Evolutionary conservation across 2,888 invertebrate species (phyloP).

Genomic region (Blera fallax): DNA sequence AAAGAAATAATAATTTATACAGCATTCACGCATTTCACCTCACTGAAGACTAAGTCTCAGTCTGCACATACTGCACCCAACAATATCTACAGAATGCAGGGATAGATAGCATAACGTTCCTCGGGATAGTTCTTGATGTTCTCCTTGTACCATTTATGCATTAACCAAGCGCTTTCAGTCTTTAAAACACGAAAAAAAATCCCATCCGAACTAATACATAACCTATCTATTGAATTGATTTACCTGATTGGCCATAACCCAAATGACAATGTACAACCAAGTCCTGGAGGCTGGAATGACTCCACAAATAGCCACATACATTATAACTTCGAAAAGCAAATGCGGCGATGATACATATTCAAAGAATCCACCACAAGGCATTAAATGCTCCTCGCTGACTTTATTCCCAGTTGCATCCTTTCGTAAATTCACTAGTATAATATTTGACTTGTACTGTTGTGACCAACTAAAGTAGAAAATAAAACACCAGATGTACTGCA

Average conservation of each 20-base stretch:
- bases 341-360: slow-evolving; percentile 92
- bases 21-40: no score
- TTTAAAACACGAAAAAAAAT: slow-evolving; percentile 82
- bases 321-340: slow-evolving; percentile 88
- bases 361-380: slow-evolving; percentile 91
- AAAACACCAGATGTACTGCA: slow-evolving; percentile 82
- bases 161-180: slow-evolving; percentile 87
- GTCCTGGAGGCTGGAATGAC: slow-evolving; percentile 87
- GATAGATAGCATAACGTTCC: slow-evolving; percentile 89
- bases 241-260: slow-evolving; percentile 93
- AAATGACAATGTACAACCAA: slow-evolving; percentile 87
- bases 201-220: not conserved
- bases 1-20: no score
- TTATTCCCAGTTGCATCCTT: slow-evolving; percentile 87
- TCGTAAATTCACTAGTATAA: slow-evolving; percentile 90
- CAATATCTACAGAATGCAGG: slow-evolving; percentile 85
- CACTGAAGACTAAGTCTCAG: no score
- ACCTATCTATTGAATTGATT: slow-evolving; percentile 25
- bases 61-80: not conserved
- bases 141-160: slow-evolving; percentile 91
- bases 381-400: slow-evolving; percentile 87
- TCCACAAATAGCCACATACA: slow-evolving; percentile 86
- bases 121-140: slow-evolving; percentile 88
- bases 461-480: slow-evolving; percentile 89
- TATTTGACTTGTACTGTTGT: slow-evolving; percentile 88